Conservation (phyloP, 2,888 invertebrate genomes). For the Trissolcus brochymenae region DNA sequence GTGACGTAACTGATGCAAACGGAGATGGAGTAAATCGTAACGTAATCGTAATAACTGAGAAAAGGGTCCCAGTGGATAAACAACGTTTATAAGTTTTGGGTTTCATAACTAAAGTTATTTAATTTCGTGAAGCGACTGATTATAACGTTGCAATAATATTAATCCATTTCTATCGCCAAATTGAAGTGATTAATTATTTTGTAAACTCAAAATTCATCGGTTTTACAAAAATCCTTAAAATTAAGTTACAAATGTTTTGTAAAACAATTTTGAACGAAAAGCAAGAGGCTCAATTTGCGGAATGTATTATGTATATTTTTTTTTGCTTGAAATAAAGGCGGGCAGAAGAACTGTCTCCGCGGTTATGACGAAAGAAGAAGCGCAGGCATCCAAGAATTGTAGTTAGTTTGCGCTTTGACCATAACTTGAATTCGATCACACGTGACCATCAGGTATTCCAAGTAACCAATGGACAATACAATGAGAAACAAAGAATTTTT, state of each 20-base stretch:
- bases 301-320: not conserved
- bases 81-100: constrained; percentile 4
- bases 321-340: not conserved
- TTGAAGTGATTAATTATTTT: not conserved
- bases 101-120: constrained; percentile 8
- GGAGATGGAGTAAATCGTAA: constrained; percentile 29
- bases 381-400: constrained; percentile 12
- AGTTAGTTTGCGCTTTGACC: constrained; percentile 20
- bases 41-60: constrained; percentile 25
- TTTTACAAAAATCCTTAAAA: not conserved
- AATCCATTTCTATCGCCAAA: not conserved
- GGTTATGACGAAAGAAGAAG: constrained; percentile 15
- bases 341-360: constrained; percentile 4
- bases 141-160: not conserved
- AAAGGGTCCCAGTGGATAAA: constrained; percentile 20
- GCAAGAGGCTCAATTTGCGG: not conserved
- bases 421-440: constrained; percentile 42
- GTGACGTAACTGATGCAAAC: constrained; percentile 42
- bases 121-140: not conserved
- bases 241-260: too few relatives aligned
- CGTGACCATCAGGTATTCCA: constrained; percentile 34
- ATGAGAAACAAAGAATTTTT: too few relatives aligned
- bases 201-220: not conserved
- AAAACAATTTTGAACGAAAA: too few relatives aligned
- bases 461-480: too few relatives aligned